A percentile compares a stretch with the other conserved stretches of the same genome.
phyloP scores from a whole-genome alignment of 2,113 vertebrate species.

The Empidonax traillii region DNA sequence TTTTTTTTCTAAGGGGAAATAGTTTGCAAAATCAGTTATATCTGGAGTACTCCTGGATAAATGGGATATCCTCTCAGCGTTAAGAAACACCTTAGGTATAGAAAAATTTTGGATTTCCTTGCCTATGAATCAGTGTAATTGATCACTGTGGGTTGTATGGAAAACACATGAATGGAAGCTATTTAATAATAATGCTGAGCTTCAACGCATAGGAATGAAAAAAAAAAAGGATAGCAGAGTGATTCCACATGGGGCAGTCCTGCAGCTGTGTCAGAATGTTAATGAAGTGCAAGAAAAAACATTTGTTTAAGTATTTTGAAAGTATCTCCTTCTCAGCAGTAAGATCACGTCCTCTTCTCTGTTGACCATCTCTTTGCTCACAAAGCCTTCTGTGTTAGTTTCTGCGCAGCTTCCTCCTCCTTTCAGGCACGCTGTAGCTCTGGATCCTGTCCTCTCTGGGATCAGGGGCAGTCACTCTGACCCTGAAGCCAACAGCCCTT shows the following conservation, averaged over 20 bases:
- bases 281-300: constrained; percentile 62
- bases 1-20: neutral
- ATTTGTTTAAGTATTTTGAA: constrained; percentile 50
- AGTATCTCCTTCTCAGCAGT: constrained; percentile 25
- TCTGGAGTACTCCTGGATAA: neutral
- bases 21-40: neutral
- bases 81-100: neutral
- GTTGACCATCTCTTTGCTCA: neutral
- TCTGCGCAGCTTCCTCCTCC: neutral
- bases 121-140: constrained; percentile 27
- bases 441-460: neutral
- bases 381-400: constrained; percentile 27
- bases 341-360: neutral
- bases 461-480: neutral
- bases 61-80: neutral
- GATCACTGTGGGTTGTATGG: neutral
- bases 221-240: constrained; percentile 8
- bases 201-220: neutral
- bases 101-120: neutral
- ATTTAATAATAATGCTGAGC: constrained; percentile 2
- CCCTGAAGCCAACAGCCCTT: neutral
- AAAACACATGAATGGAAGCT: constrained; percentile 37
- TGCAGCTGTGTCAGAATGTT: constrained; percentile 53
- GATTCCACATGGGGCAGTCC: constrained; percentile 34
- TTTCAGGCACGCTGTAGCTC: neutral